Evolutionary conservation across 2,888 invertebrate species (phyloP).

Genomic region (Anoplius nigerrimus): DNA sequence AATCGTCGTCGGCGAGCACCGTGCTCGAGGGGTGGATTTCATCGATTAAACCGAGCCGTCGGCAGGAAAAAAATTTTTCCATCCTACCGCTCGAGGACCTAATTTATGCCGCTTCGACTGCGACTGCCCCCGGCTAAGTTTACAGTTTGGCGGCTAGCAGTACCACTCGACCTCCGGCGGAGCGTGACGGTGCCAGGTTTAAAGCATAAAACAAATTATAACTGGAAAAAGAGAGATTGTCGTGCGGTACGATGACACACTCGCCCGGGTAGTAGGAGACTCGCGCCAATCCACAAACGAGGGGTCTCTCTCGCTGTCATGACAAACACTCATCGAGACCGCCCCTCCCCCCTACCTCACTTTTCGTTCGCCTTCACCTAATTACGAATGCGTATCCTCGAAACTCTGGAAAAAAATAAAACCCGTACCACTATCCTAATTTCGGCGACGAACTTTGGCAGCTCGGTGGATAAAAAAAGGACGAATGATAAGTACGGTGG

Average conservation of each 20-base stretch:
- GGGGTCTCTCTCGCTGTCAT: constrained; percentile 33
- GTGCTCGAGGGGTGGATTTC: constrained; percentile 39
- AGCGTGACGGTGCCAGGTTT: constrained; percentile 68
- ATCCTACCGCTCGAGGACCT: constrained; percentile 32
- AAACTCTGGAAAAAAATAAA: too few species aligned
- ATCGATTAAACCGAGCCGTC: constrained; percentile 56
- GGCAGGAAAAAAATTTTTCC: constrained; percentile 26
- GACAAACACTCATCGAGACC: constrained; percentile 47
- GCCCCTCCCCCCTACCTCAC: not conserved
- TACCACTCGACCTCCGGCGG: constrained; percentile 69
- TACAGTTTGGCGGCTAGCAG: constrained; percentile 69
- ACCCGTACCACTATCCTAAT: too few species aligned
- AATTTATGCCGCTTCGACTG: constrained; percentile 54
- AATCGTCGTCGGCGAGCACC: constrained; percentile 24
- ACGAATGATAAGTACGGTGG: too few species aligned
- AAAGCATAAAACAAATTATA: constrained; percentile 69
- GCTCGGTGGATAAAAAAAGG: too few species aligned
- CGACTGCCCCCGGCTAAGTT: constrained; percentile 45
- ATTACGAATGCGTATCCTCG: constrained; percentile 7
- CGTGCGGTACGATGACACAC: not conserved
- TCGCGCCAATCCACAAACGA: not conserved
- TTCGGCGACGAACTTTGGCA: too few species aligned
- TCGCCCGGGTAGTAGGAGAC: not conserved
- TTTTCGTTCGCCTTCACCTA: constrained; percentile 24
- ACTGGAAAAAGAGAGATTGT: constrained; percentile 46